Percentiles rank a stretch among this genome's conserved stretches.
Conservation (phyloP, 2,113 vertebrate species). For the Nyctereutes procyonoides region DNA sequence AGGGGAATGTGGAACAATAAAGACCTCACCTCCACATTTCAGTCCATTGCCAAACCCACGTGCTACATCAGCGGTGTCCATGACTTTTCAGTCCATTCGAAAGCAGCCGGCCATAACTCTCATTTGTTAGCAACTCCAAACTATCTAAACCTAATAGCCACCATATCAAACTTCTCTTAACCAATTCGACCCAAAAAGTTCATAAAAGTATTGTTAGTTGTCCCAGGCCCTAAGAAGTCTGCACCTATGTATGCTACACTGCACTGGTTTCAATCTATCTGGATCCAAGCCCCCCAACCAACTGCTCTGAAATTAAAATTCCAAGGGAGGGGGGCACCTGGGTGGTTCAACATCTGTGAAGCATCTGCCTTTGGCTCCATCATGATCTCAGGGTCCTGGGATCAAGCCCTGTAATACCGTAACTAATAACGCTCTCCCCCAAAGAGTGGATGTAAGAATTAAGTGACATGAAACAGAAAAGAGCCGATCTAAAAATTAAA, state of each 20-base stretch:
- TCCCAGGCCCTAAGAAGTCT: neutral
- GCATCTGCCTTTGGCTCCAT: neutral
- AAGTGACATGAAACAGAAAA: neutral
- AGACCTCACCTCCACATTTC: neutral
- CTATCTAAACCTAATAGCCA: neutral
- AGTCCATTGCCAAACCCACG: neutral
- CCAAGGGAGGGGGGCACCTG: neutral
- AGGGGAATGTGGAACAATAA: neutral
- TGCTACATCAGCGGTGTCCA: neutral
- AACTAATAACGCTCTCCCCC: neutral
- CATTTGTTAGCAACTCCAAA: neutral
- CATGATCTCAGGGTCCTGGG: neutral
- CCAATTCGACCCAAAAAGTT: conserved; percentile 4
- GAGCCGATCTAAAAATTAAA: neutral
- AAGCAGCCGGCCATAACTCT: neutral
- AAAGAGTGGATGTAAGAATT: conserved; percentile 24
- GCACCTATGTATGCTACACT: neutral
- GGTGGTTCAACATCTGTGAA: neutral
- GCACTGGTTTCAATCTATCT: neutral
- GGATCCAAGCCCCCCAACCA: neutral
- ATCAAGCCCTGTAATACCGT: neutral
- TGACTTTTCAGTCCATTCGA: neutral
- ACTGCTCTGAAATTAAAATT: conserved; percentile 15
- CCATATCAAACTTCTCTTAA: conserved; percentile 29
- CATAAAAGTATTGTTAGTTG: neutral